Base-by-base conservation (phyloP, 2,888 invertebrate species). In the Noctua janthe region DNA sequence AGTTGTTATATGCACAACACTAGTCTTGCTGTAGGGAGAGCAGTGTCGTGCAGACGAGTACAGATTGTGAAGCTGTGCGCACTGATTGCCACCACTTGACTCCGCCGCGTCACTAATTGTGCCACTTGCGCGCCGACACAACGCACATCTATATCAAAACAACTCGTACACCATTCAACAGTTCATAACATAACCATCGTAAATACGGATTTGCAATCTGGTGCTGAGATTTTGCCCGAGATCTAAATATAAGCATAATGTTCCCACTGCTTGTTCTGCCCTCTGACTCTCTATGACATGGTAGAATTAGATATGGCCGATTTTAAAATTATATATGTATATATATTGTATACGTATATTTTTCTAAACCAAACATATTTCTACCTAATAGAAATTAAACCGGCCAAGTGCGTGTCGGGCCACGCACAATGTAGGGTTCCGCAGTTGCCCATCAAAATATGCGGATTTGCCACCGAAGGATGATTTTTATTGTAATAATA, bases 21-120 rank as follows among this genome's bases (percentile, higher is more conserved):
- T 79, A 49, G 23, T 54, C n/a, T 47, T n/a, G 35, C 35, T 62
- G 6, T 39, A 67, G 74, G 49, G 73, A 67, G 10, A 47, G 39
- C 56, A 56, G 43, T 43, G 51, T 69, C 13, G 54, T 54, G 76
- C 39, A 54, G 47, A 64, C 23, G 78, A 49, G n/a, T 43, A 74
- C 74, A 49, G 73, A 76, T 74, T 78, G 83, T 73, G 59, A 72
- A 79, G 75, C 79, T 75, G 84, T 78, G 76, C 75, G 86, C 87
- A 88, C 88, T 91, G 92, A 93, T 93, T 93, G 92, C 84, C 80
- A 81, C 91, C 93, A 93, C 92, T 93, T 93, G 92, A 93, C 92
- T 91, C 89, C 82, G 90, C 78, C 79, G 83, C 85, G 76, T 74
- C 76, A 77, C 83, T 90, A 90, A 90, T 92, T 91, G 84, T 85